A percentile compares a stretch with the other conserved stretches of the same genome.
These are phyloP conservation scores for Drosophila miranda DNA, from an alignment of 1,140 invertebrate genomes.

Conservation along the genomic window DNA sequence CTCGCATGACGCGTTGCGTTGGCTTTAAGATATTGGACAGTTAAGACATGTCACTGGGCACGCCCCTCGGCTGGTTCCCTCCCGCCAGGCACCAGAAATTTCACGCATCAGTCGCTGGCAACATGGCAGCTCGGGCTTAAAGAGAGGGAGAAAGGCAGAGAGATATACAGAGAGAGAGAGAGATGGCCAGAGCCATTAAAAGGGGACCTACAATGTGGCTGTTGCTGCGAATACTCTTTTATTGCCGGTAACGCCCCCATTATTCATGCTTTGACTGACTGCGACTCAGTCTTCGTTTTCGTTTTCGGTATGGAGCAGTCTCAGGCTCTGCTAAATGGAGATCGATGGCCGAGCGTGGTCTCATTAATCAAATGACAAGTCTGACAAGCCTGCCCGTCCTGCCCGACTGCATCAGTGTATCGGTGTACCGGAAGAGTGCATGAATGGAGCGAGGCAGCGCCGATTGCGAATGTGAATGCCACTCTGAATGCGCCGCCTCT, in stretches of 20 bases:
- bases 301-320: not conserved
- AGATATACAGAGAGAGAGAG: not conserved
- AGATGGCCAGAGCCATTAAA: constrained; percentile 33
- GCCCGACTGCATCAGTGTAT: too few relatives aligned
- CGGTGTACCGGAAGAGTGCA: too few relatives aligned
- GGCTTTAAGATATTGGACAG: constrained; percentile 72
- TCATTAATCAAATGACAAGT: constrained; percentile 82
- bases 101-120: constrained; percentile 44
- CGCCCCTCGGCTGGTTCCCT: constrained; percentile 42
- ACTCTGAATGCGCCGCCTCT: constrained; percentile 29
- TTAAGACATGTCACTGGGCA: constrained; percentile 75
- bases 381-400: constrained; percentile 37
- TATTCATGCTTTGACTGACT: constrained; percentile 60
- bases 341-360: constrained; percentile 81
- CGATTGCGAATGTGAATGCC: constrained; percentile 14
- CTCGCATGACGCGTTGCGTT: constrained; percentile 50
- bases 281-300: not conserved
- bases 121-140: constrained; percentile 24
- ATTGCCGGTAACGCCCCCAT: constrained; percentile 67
- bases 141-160: not conserved
- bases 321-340: constrained; percentile 75
- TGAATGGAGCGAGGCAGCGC: too few relatives aligned
- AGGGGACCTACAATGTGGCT: constrained; percentile 31
- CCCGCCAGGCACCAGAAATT: constrained; percentile 40
- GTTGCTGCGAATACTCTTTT: constrained; percentile 40